phyloP scores from a whole-genome alignment of 2,797 vertebrate genomes.

The Phrynocephalus guinanensis region DNA sequence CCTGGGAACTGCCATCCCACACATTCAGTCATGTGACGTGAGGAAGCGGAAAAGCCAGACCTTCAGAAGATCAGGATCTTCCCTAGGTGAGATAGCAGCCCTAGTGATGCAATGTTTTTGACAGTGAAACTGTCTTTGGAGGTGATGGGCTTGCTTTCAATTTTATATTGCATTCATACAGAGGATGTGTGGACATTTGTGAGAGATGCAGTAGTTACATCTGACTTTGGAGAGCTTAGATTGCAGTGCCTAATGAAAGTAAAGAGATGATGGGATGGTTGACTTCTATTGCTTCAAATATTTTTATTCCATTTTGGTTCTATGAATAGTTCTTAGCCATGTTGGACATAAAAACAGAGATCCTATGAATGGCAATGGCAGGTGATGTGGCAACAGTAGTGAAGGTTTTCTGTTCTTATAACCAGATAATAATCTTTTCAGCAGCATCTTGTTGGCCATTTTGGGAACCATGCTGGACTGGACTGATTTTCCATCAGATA shows the following conservation, averaged over 20 bases:
- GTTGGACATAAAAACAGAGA: background rate
- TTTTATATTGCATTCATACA: background rate
- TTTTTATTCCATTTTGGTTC: background rate
- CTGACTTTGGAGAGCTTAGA: background rate
- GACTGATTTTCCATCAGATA: background rate
- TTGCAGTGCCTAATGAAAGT: no score
- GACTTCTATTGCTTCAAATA: no score
- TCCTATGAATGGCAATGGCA: background rate
- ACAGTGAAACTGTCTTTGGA: background rate
- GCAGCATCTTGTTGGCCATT: background rate
- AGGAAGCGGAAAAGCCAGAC: no score
- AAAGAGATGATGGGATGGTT: no score
- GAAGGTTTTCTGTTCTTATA: background rate
- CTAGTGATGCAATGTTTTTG: background rate
- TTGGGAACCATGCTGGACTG: background rate
- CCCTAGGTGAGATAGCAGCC: no score
- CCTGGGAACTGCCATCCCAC: no score
- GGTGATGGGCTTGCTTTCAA: no score
- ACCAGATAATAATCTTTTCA: background rate
- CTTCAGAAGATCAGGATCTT: no score
- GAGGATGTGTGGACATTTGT: background rate
- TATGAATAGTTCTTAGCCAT: background rate
- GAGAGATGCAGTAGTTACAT: background rate
- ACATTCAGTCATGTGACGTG: no score
- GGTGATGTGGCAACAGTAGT: background rate